Base-by-base conservation (phyloP, 37 sponge, comb jelly and placozoan species). In the Theonella swinhoei region DNA sequence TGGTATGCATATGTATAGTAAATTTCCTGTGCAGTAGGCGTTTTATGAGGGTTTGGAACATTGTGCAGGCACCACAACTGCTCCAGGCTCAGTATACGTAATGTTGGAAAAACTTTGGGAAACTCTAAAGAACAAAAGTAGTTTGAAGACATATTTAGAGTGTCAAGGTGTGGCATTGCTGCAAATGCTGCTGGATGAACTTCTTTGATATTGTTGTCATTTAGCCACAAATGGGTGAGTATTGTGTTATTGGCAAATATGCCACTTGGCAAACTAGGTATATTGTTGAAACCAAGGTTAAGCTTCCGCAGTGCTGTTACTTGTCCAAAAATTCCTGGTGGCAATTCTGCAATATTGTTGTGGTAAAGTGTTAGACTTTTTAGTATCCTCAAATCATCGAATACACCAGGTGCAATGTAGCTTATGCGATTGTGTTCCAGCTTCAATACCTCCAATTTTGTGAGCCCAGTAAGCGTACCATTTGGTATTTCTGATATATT, bases 1-100 rank as follows among this genome's bases (percentile, higher is more conserved):
- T 88, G 89, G 64, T 88, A 88, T 37, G 81, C 25, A 81, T 92
- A 92, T 1, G 93, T 88, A 35, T 68, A 84, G 39, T 82, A 5
- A 3, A 83, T 11, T n/a, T 31, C 41, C 42, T 77, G 40, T 0
- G 72, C 23, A 0, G 11, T 4, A 1, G 74, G 81, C 31, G 42
- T 58, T 0, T 47, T 39, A 34, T 8, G 22, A 0, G 1, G 31
- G 26, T 24, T 73, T 1, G 80, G 90, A 35, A 75, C 90, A 25
- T 79, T 64, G 30, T 59, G 40, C 4, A 84, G 60, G 43, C 54
- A 0, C 28, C 61, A 77, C 64, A 82, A 39, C 3, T 38, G 35
- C 70, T 71, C 59, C 54, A 92, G 36, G 37, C 5, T 19, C 5
- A 92, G 79, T 2, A 30, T 20, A 5, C 28, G 24, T 39, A 92